Evolutionary conservation across 2,888 invertebrate genomes (phyloP).

Genomic region (Candidula unifasciata): DNA sequence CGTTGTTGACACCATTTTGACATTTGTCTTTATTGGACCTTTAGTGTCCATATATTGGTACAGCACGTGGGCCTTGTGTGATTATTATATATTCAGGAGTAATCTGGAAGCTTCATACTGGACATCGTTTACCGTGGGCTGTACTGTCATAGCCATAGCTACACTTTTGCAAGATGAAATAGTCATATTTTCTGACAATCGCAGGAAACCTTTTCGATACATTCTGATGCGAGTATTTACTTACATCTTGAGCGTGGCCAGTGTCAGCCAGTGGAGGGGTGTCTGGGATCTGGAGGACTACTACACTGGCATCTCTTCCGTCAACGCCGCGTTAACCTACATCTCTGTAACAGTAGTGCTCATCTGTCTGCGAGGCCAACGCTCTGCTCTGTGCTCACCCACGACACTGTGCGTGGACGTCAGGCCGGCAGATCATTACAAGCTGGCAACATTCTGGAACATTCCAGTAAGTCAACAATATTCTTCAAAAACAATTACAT

Average conservation of each 20-base stretch:
- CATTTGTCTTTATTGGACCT: slow-evolving; percentile 28
- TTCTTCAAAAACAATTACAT: too few relatives aligned
- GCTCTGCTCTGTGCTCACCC: background rate
- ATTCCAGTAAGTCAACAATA: slow-evolving; percentile 3
- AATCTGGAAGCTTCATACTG: slow-evolving; percentile 14
- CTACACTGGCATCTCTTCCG: slow-evolving; percentile 4
- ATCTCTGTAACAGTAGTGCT: background rate
- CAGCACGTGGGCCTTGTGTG: slow-evolving; percentile 24
- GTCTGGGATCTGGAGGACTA: slow-evolving; percentile 32
- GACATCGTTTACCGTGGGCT: background rate
- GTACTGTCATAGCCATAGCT: background rate
- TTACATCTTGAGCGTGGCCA: slow-evolving; percentile 12
- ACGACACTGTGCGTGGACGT: slow-evolving; percentile 5
- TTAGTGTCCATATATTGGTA: slow-evolving; percentile 22
- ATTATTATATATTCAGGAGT: slow-evolving; percentile 4
- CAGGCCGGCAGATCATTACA: background rate
- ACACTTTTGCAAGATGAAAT: slow-evolving; percentile 18
- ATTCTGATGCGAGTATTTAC: slow-evolving; percentile 23
- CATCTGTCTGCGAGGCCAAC: background rate
- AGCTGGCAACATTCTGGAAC: background rate
- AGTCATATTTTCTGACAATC: background rate
- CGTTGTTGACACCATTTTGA: background rate
- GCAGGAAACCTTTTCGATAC: background rate
- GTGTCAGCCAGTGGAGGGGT: slow-evolving; percentile 24
- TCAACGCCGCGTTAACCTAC: slow-evolving; percentile 9